Base-by-base conservation (phyloP, 1,140 invertebrate species). In the Microplitis mediator region DNA sequence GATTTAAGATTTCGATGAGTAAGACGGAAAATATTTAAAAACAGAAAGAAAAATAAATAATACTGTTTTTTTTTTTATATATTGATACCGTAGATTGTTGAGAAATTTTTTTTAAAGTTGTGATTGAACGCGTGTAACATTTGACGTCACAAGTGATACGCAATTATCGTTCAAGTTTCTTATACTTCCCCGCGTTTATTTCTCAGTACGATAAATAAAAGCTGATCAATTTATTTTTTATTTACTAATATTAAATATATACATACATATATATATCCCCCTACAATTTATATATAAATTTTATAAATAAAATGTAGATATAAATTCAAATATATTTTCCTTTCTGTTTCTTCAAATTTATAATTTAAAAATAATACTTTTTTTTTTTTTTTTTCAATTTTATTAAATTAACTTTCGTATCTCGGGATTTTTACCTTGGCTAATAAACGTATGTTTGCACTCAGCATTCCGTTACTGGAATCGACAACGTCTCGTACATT, bases 391-490 rank as follows among this genome's bases (percentile, higher is more conserved):
- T 23, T 23, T 23, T 2, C 0, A 23, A 23, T 23, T 2, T 23
- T 23, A 23, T 23, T 23, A 23, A 0, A 23, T 23, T 23, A 23
- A 23, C 9, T 4, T 64, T 8, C 35, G 31, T 23, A 8, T 34
- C 50, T 32, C 14, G 5, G 31, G 39, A 56, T 56, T 56, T 36
- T 67, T 67, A 67, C 65, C 65, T 67, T 67, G 65, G 51, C 51
- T 67, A 67, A 67, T 32, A 35, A 13, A 16, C 13, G 65, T 54
- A 45, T 51, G 50, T 67, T 67, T 67, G 65, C 65, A 67, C 65
- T 67, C 65, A 54, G 65, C 65, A 67, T 54, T 67, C 65, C 51
- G 65, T 67, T 67, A 67, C 50, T 35, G 31, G 65, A 34, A 67
- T 67, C 39, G 62, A 64, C 62, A 50, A 67, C 51, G 39, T 52